Percentiles rank a stretch among this genome's conserved stretches.
These are phyloP conservation scores for Ctenodactylus gundi DNA, from an alignment of 2,113 vertebrate species.

Conservation along the genomic window DNA sequence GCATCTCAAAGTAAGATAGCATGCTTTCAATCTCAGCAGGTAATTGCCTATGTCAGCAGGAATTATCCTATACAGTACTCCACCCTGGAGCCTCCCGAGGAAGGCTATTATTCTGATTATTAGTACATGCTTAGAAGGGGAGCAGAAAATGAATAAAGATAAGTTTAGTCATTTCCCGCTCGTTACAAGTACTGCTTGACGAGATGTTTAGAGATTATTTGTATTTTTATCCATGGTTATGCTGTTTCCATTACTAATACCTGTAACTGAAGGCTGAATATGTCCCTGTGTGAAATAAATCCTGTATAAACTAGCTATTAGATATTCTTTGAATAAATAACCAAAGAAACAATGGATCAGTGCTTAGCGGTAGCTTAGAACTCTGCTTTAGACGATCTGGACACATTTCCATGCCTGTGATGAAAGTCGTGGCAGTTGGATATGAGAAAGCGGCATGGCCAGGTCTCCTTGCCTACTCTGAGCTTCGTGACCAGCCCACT, in stretches of 20 bases:
- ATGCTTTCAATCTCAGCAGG: background rate
- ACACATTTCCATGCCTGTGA: conserved; percentile 87
- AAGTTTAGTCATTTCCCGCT: background rate
- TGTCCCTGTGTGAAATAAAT: background rate
- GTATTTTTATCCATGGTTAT: background rate
- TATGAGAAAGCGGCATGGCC: conserved; percentile 91
- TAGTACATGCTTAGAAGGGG: background rate
- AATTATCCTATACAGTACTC: too few species aligned
- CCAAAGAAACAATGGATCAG: too few species aligned
- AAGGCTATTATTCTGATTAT: background rate
- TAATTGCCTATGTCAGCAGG: background rate
- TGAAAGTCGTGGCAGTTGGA: conserved; percentile 94
- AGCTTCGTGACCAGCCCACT: conserved; percentile 94
- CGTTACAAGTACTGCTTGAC: background rate
- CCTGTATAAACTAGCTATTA: background rate
- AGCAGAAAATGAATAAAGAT: background rate
- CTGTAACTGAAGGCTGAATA: background rate
- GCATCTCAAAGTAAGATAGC: background rate
- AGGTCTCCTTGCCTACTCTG: conserved; percentile 90
- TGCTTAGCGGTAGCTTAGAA: background rate
- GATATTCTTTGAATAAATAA: background rate
- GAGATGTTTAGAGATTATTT: background rate
- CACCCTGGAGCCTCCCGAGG: background rate
- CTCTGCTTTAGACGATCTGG: background rate
- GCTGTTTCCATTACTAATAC: background rate